These are phyloP conservation scores for Botia almorhae DNA, from an alignment of 2,797 vertebrate species.

Conservation along the genomic window DNA sequence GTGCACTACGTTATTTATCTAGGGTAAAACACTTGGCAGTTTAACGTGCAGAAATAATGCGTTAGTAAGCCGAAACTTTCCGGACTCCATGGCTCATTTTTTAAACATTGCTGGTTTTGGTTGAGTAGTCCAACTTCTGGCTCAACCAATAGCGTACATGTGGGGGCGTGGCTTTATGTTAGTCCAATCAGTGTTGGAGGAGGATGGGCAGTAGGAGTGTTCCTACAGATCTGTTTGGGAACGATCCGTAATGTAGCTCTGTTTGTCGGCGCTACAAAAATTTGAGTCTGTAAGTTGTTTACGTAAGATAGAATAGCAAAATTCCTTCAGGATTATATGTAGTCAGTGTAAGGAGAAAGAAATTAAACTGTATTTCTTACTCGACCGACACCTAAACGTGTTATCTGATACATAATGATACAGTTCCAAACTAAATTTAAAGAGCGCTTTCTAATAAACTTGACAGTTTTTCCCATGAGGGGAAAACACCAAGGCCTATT, in stretches of 20 bases:
- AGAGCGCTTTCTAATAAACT: slow-evolving; percentile 34
- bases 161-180: background rate
- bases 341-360: background rate
- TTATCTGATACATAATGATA: slow-evolving; percentile 30
- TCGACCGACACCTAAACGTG: background rate
- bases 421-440: slow-evolving; percentile 34
- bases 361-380: slow-evolving; percentile 1
- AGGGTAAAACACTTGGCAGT: background rate
- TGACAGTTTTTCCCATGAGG: slow-evolving; percentile 17
- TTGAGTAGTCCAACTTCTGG: background rate
- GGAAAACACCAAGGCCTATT: slow-evolving; percentile 36
- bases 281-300: too few relatives aligned
- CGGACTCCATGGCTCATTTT: background rate
- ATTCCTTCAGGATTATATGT: slow-evolving; percentile 3
- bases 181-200: background rate
- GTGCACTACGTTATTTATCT: too few relatives aligned
- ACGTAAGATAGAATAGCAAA: too few relatives aligned
- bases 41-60: background rate
- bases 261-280: background rate
- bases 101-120: background rate
- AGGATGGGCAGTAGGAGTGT: too few relatives aligned
- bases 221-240: too few relatives aligned
- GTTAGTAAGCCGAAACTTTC: background rate
- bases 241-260: background rate
- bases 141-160: background rate